Evolutionary conservation across 2,113 vertebrate genomes (phyloP).

Genomic region (Myxocyprinus asiaticus): DNA sequence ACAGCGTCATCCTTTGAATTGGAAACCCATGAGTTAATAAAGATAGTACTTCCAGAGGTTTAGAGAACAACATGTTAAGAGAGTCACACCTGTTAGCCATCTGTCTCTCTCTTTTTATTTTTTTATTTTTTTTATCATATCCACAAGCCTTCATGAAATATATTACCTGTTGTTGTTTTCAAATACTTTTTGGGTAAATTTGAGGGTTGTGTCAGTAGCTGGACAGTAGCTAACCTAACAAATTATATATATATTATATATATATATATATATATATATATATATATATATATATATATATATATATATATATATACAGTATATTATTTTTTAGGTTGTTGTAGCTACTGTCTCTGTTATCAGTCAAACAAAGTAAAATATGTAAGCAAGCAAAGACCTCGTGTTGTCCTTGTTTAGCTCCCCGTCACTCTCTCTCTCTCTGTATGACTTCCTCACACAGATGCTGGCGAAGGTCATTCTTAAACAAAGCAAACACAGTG

Average conservation of each 20-base stretch:
- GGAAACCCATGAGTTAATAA: background rate
- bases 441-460: conserved; percentile 48
- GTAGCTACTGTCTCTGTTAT: too few relatives aligned
- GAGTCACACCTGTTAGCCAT: background rate
- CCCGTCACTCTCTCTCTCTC: background rate
- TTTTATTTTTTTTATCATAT: too few relatives aligned
- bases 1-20: conserved; percentile 22
- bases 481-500: conserved; percentile 42
- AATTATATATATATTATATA: too few relatives aligned
- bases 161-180: too few relatives aligned
- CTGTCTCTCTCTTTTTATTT: conserved; percentile 8
- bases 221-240: too few relatives aligned
- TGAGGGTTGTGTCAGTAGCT: too few relatives aligned
- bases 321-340: too few relatives aligned
- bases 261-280: too few relatives aligned
- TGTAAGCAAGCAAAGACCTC: background rate
- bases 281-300: too few relatives aligned
- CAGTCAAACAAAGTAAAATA: too few relatives aligned
- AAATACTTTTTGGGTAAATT: background rate
- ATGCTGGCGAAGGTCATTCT: conserved; percentile 62
- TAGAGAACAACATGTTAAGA: background rate
- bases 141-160: too few relatives aligned
- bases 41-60: conserved; percentile 20
- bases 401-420: conserved; percentile 2
- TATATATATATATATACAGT: too few relatives aligned